Percentiles rank a stretch among this genome's conserved stretches.
These are phyloP conservation scores for Myotis vivesi DNA, from an alignment of 2,797 vertebrate species.

Conservation along the genomic window DNA sequence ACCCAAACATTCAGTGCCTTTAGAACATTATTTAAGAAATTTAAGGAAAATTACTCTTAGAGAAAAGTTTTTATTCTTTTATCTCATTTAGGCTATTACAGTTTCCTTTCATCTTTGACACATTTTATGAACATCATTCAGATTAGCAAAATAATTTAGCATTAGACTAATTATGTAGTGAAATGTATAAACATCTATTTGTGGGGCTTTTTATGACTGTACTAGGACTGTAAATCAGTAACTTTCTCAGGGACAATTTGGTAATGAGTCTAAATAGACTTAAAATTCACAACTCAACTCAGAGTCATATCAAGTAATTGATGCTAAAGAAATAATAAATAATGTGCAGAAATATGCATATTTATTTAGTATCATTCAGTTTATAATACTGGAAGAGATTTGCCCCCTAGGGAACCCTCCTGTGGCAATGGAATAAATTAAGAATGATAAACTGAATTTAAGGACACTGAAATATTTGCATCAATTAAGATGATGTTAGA, in stretches of 20 bases:
- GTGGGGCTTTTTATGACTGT: not conserved
- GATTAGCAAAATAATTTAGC: conserved; percentile 15
- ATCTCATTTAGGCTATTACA: conserved; percentile 6
- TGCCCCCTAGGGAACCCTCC: not conserved
- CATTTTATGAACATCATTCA: not conserved
- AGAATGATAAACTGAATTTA: not conserved
- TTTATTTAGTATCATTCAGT: not conserved
- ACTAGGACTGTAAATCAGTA: not conserved
- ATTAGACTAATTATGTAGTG: not conserved
- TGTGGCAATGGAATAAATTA: not conserved
- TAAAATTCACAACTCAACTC: not conserved
- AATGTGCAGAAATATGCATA: not conserved
- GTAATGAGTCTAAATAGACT: not conserved
- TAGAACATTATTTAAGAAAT: conserved; percentile 35
- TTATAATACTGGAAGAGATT: not conserved
- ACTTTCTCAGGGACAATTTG: not conserved
- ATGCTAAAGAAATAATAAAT: not conserved
- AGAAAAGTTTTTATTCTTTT: conserved; percentile 42
- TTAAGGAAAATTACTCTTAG: conserved; percentile 6
- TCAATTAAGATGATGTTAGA: not conserved
- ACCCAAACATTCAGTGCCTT: not conserved
- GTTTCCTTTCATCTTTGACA: conserved; percentile 46
- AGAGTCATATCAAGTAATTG: not conserved
- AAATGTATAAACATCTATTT: not conserved
- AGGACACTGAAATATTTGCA: not conserved